Evolutionary conservation across 2,113 vertebrate genomes (phyloP).

Genomic region (Potamarius usumacintae): DNA sequence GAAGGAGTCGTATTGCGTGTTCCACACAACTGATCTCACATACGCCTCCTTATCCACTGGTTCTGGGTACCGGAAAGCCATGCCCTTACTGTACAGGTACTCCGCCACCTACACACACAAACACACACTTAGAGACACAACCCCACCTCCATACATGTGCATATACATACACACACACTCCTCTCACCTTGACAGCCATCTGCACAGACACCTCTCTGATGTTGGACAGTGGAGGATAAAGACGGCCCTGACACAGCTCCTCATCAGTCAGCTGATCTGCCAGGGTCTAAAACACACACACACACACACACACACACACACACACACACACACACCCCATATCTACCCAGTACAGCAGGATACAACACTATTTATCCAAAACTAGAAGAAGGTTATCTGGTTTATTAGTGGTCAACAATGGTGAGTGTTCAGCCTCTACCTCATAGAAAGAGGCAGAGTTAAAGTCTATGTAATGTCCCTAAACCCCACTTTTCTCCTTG

Average conservation of each 20-base stretch:
- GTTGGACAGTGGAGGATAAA: slow-evolving; percentile 90
- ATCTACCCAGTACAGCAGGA: too few species aligned
- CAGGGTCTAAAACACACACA: slow-evolving; percentile 74
- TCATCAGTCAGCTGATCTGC: slow-evolving; percentile 82
- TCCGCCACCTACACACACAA: slow-evolving; percentile 79
- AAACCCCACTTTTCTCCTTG: too few species aligned
- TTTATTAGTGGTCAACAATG: background rate
- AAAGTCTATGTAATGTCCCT: too few species aligned
- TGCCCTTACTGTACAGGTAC: slow-evolving; percentile 88
- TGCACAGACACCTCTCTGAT: slow-evolving; percentile 94
- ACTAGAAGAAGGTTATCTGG: too few species aligned
- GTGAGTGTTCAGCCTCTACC: background rate
- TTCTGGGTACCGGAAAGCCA: slow-evolving; percentile 96
- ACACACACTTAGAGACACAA: background rate
- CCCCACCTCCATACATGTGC: slow-evolving; percentile 57
- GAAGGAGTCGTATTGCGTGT: slow-evolving; percentile 88
- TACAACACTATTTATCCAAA: too few species aligned
- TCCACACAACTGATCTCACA: slow-evolving; percentile 83
- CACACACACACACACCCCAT: slow-evolving; percentile 21
- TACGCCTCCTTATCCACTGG: slow-evolving; percentile 83
- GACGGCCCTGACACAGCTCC: slow-evolving; percentile 84
- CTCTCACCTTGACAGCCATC: slow-evolving; percentile 86
- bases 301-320: slow-evolving; percentile 9
- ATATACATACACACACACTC: background rate
- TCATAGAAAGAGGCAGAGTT: background rate